A percentile compares a stretch with the other conserved stretches of the same genome.
These are phyloP conservation scores for Burhinus oedicnemus DNA, from an alignment of 2,113 vertebrate genomes.

Conservation along the genomic window DNA sequence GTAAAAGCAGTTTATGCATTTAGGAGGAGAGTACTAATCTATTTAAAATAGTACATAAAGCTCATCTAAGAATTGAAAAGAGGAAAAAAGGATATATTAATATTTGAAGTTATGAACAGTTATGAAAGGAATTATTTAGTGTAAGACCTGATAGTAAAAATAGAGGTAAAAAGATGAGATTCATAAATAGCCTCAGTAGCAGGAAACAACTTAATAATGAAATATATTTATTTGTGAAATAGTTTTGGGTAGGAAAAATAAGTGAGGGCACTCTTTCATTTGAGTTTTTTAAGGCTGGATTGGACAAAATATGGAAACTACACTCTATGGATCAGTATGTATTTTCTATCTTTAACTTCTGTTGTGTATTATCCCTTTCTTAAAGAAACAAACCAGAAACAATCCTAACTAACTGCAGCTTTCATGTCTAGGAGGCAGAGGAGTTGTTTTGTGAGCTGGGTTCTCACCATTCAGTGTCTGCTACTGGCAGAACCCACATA, in stretches of 20 bases:
- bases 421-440: slow-evolving; percentile 6
- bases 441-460: slow-evolving; percentile 18
- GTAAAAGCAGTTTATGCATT: background rate
- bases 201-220: background rate
- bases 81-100: background rate
- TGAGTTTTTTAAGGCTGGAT: background rate
- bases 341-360: background rate
- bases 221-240: background rate
- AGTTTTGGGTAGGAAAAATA: background rate
- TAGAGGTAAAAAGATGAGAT: background rate
- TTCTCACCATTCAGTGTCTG: slow-evolving; percentile 17
- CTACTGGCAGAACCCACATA: slow-evolving; percentile 3
- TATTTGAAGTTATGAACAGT: background rate
- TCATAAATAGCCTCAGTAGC: background rate
- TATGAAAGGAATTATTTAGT: background rate
- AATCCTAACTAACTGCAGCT: background rate
- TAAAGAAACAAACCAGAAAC: background rate
- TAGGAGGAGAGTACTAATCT: background rate
- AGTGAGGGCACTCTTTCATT: background rate
- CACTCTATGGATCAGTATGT: background rate
- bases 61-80: background rate
- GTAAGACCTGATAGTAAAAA: background rate
- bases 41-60: background rate
- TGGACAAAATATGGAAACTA: background rate
- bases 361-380: background rate